Conservation (phyloP, 1,140 invertebrate species). For the Monomorium pharaonis region DNA sequence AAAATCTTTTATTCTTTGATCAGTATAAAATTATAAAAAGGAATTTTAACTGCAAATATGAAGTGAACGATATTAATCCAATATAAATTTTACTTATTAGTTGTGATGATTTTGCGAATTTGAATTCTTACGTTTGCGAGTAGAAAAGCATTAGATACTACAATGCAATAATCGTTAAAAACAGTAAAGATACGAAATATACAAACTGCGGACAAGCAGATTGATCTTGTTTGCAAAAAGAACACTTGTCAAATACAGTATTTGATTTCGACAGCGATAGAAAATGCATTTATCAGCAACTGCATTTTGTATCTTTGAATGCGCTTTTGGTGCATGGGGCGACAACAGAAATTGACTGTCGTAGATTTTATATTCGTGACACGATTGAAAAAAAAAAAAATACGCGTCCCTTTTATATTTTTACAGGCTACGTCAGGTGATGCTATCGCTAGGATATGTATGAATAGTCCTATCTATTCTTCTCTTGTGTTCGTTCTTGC, state of each 20-base stretch:
- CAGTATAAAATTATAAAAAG: neutral
- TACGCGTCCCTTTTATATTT: slow-evolving; percentile 11
- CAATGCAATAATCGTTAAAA: neutral
- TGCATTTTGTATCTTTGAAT: slow-evolving; percentile 22
- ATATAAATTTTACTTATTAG: neutral
- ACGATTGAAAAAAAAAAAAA: slow-evolving; percentile 10
- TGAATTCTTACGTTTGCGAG: neutral
- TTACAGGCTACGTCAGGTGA: neutral
- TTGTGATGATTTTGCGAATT: neutral
- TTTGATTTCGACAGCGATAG: neutral
- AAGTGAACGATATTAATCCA: neutral
- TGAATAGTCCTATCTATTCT: slow-evolving; percentile 37
- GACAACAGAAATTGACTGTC: neutral
- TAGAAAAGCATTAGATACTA: neutral
- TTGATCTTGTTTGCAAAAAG: slow-evolving; percentile 5
- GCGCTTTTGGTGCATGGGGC: neutral
- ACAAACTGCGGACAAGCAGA: neutral
- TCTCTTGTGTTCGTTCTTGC: neutral
- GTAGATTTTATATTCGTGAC: slow-evolving; percentile 36
- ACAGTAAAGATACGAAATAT: too few species aligned
- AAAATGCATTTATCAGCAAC: slow-evolving; percentile 40
- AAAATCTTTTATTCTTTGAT: neutral
- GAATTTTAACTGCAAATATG: neutral
- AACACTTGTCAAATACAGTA: slow-evolving; percentile 30
- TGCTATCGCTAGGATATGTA: slow-evolving; percentile 26